These are phyloP conservation scores for Spisula solida DNA, from an alignment of 2,888 invertebrate genomes.

Conservation along the genomic window DNA sequence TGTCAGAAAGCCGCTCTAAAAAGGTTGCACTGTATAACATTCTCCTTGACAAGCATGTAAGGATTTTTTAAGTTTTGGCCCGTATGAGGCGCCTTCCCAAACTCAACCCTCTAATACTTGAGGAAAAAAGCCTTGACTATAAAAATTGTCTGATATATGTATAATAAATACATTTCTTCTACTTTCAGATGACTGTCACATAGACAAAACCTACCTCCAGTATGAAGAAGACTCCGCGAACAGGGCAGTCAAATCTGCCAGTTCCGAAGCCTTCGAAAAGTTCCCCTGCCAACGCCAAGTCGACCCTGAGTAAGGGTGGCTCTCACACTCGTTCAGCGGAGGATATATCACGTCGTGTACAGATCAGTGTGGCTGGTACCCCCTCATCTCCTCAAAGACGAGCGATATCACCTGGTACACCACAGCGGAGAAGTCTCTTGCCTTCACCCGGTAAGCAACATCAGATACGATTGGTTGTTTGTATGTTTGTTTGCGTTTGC, in stretches of 20 bases:
- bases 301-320: slow-evolving; percentile 75
- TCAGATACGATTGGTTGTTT: no score
- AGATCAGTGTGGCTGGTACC: slow-evolving; percentile 70
- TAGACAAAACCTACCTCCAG: slow-evolving; percentile 39
- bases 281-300: slow-evolving; percentile 76
- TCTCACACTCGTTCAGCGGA: slow-evolving; percentile 80
- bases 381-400: slow-evolving; percentile 69
- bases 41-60: no score
- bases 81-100: no score
- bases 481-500: no score
- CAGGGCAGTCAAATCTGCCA: slow-evolving; percentile 78
- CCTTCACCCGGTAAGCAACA: slow-evolving; percentile 67
- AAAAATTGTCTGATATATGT: no score
- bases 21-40: no score
- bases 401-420: slow-evolving; percentile 75
- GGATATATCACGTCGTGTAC: slow-evolving; percentile 78
- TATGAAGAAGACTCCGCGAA: slow-evolving; percentile 73
- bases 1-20: no score
- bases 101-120: no score
- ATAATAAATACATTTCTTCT: not conserved
- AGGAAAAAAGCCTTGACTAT: no score
- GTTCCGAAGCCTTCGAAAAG: slow-evolving; percentile 78
- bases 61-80: no score
- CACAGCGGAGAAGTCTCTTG: slow-evolving; percentile 70
- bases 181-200: not conserved